Evolutionary conservation across 2,113 vertebrate genomes (phyloP), one percentile per base, ranked within the genome.

Genomic region (Lamprotornis superbus): DNA sequence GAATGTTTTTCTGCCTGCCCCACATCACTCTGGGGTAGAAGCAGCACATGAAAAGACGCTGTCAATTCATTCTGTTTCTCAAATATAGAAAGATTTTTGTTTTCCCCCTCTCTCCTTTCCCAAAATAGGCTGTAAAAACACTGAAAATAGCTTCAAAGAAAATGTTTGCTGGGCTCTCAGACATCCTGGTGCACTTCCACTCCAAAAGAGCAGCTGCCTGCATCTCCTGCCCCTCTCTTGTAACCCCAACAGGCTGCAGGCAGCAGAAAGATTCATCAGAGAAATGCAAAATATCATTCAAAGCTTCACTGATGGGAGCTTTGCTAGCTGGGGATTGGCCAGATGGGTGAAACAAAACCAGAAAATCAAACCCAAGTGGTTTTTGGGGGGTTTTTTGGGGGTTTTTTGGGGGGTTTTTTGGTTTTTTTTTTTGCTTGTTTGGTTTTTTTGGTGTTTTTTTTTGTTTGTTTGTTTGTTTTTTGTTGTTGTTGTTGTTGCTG

Each of bases 371-470:
- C 6, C 2, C 46, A 53, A 83, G 7, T 46, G 18, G n/a, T n/a
- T n/a, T 46, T 46, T 40, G 5, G 42, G 42, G 42, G 42, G 12
- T 42, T 42, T 42, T 42, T 42, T 42, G 40, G 12, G 5, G 12
- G 12, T 42, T 42, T 14, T 14, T 42, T 42, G 12, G 12, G 12
- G 12, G 12, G 12, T 42, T 42, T 42, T 42, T 42, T 42, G 14
- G n/a, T n/a, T 42, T 42, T 42, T 6, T 42, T n/a, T n/a, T 65
- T 0, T 56, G 0, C 63, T 68, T 23, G 56, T 0, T 56, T 0
- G 39, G 12, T 40, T 40, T 12, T 11, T 12, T 40, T 40, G 11
- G 39, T 12, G 11, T 40, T 12, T 11, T 40, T 40, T 40, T 40
- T 40, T 40, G 42, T 42, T 42, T 42, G 40, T 42, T 42, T 42